Evolutionary conservation across 53 echinoderm and acorn worm species (phyloP), one percentile per base, ranked within the genome.

Genomic region (Holothuria leucospilota): DNA sequence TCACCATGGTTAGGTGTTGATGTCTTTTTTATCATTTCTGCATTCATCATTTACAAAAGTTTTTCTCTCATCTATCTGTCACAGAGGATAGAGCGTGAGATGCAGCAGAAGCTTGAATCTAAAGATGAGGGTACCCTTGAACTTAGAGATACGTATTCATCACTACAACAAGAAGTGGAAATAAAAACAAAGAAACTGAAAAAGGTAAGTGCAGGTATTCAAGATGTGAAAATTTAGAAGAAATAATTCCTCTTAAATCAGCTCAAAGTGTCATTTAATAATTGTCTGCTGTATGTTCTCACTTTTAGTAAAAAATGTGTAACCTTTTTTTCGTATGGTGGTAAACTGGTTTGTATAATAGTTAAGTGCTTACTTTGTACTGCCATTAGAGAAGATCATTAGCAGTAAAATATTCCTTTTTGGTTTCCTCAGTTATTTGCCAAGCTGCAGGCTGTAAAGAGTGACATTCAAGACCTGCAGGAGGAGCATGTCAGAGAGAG

Each of bases 121-220:
- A 93, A 94, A 51, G 93, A 97, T 26, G 97, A 97, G 20, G 91
- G 87, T 4, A 89, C 91, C 0, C 62, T 86, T 60, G 97, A 95
- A 69, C 88, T 96, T 21, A 74, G 82, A 53, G 92, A 90, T 30
- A 97, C 97, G 3, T 96, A 90, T 42, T 86, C 93, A 59, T 97
- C 97, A 15, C 53, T 97, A 38, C 97, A 97, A 82, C 95, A 97
- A 71, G 97, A 97, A 69, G 97, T 97, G 6, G 97, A 97, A 67
- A 91, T 97, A 60, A 96, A 97, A 81, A 97, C 97, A 39, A 96
- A 95, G 88, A 97, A 97, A 90, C 91, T 97, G 27, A 97, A 97
- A 64, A 97, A 97, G 93, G 97, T 97, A 85, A 87, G 58, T 75
- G 38, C 38, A 29, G 18, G 11, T 69, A 20, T 46, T 46, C 11